A percentile compares a stretch with the other conserved stretches of the same genome.
phyloP scores from a whole-genome alignment of 2,888 invertebrate species.

The Cerceris ruficornis region DNA sequence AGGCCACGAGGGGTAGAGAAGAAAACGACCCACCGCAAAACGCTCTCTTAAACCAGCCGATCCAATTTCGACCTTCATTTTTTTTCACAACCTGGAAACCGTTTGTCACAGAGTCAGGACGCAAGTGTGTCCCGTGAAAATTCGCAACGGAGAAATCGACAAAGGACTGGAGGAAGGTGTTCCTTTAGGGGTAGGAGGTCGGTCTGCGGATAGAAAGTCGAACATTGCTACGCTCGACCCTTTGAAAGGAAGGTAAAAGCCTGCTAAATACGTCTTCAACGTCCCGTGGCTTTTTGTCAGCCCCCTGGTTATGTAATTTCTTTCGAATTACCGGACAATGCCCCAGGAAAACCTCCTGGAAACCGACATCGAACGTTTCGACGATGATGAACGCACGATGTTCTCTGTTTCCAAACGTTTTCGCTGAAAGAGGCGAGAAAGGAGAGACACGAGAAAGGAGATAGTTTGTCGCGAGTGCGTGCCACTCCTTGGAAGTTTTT shows the following conservation, averaged over 20 bases:
- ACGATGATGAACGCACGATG: neutral
- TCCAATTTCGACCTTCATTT: slow-evolving; percentile 10
- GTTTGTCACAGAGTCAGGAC: slow-evolving; percentile 62
- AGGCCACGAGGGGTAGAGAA: slow-evolving; percentile 27
- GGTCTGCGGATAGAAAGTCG: slow-evolving; percentile 33
- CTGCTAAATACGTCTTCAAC: slow-evolving; percentile 77
- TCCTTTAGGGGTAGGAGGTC: slow-evolving; percentile 15
- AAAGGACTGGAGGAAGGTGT: slow-evolving; percentile 18
- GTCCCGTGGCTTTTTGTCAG: slow-evolving; percentile 47
- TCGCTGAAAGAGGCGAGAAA: neutral
- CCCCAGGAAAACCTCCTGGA: neutral
- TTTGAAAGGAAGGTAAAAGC: slow-evolving; percentile 56
- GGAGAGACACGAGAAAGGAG: neutral
- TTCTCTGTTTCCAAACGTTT: too few relatives aligned
- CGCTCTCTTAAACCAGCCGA: slow-evolving; percentile 10
- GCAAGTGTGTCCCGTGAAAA: slow-evolving; percentile 64
- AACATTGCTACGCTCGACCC: slow-evolving; percentile 70
- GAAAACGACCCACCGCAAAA: slow-evolving; percentile 32
- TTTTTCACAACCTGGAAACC: slow-evolving; percentile 41
- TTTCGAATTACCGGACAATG: slow-evolving; percentile 18
- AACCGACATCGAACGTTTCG: neutral
- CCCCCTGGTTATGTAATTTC: slow-evolving; percentile 68
- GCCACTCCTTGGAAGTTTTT: slow-evolving; percentile 38
- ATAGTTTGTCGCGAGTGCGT: slow-evolving; percentile 33
- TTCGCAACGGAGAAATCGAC: slow-evolving; percentile 62